Conservation (phyloP, 2,888 invertebrate genomes). For the Sicus ferrugineus region DNA sequence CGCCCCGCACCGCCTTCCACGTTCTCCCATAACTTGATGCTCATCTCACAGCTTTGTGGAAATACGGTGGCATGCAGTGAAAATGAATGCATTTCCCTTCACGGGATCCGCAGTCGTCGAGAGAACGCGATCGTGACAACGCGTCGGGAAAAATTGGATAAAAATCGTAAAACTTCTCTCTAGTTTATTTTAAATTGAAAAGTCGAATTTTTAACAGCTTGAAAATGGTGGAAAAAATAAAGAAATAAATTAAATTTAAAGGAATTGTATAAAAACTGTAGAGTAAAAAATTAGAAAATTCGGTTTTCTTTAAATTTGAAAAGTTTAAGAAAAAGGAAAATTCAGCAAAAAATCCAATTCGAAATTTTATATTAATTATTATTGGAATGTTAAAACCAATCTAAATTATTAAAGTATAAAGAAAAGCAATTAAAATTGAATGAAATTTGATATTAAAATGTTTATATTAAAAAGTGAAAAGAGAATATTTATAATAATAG, state of each 20-base stretch:
- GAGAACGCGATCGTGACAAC: conserved; percentile 22
- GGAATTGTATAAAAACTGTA: background rate
- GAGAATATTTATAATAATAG: background rate
- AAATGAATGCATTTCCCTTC: conserved; percentile 19
- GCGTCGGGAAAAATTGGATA: background rate
- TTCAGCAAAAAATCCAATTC: background rate
- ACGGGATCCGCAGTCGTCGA: conserved; percentile 15
- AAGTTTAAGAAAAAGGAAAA: background rate
- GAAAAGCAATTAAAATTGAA: background rate
- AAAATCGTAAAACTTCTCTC: too few species aligned
- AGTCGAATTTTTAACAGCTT: background rate
- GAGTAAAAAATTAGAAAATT: background rate
- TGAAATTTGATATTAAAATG: too few species aligned
- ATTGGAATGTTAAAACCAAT: too few species aligned
- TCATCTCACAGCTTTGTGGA: background rate
- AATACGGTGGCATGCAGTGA: background rate
- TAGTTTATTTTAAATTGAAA: too few species aligned
- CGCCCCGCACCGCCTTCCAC: too few species aligned
- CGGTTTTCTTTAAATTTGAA: background rate
- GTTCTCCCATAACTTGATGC: background rate
- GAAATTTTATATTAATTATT: background rate
- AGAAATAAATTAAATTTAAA: background rate
- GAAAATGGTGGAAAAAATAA: background rate
- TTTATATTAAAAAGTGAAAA: too few species aligned
- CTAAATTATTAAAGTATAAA: too few species aligned